Conservation (phyloP, 1,140 invertebrate species). For the Holotrichia oblita region DNA sequence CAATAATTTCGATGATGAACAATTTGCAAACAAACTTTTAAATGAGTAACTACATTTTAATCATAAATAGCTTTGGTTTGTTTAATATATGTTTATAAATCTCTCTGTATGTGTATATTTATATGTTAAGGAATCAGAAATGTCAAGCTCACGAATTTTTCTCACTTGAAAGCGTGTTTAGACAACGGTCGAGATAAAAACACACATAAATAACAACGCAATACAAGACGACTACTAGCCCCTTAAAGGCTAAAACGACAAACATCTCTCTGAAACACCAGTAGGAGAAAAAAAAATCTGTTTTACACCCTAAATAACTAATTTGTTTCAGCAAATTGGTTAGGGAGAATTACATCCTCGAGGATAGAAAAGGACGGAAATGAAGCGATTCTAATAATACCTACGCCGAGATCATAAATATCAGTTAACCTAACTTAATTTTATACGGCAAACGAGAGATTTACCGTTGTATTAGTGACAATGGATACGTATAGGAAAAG, state of each 20-base stretch:
- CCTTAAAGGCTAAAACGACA: slow-evolving; percentile 38
- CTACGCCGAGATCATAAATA: slow-evolving; percentile 40
- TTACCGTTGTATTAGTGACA: neutral
- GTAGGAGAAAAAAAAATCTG: slow-evolving; percentile 23
- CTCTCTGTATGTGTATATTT: neutral
- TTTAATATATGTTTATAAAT: too few relatives aligned
- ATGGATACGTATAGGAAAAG: slow-evolving; percentile 16
- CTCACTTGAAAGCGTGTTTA: neutral
- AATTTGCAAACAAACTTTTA: too few relatives aligned
- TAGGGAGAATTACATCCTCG: slow-evolving; percentile 38
- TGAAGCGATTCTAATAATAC: slow-evolving; percentile 34
- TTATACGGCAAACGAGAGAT: slow-evolving; percentile 30
- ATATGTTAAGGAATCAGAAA: neutral
- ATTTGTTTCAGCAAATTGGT: slow-evolving; percentile 46
- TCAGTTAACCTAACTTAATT: slow-evolving; percentile 39
- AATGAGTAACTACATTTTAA: too few relatives aligned
- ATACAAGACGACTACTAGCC: slow-evolving; percentile 7
- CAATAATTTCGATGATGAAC: too few relatives aligned
- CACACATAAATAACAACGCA: slow-evolving; percentile 19
- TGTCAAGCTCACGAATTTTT: slow-evolving; percentile 14
- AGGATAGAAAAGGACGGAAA: slow-evolving; percentile 27
- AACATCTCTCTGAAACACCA: slow-evolving; percentile 16
- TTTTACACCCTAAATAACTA: slow-evolving; percentile 43
- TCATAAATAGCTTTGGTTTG: too few relatives aligned
- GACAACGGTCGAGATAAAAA: slow-evolving; percentile 10